Evolutionary conservation across 1,140 invertebrate species (phyloP).

Genomic region (Leucophenga varia): DNA sequence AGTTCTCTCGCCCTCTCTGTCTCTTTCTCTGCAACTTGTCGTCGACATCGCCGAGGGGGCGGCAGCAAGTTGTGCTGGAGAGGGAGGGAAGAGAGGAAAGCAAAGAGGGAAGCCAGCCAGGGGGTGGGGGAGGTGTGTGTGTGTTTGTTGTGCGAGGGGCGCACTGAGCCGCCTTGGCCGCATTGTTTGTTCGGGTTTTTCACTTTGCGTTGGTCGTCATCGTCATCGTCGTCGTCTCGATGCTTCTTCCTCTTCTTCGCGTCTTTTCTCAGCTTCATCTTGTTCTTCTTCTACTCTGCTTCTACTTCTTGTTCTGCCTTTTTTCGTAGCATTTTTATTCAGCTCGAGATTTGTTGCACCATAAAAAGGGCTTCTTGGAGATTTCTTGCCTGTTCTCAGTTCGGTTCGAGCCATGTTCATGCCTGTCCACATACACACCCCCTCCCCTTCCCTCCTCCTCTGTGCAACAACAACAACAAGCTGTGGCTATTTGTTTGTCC

Average conservation of each 20-base stretch:
- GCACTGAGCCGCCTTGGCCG: conserved; percentile 27
- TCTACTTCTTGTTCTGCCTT: no score
- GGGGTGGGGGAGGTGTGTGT: background rate
- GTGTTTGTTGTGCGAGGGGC: background rate
- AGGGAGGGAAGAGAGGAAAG: background rate
- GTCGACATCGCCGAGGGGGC: conserved; percentile 8
- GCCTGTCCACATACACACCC: no score
- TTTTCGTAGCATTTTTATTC: conserved; percentile 28
- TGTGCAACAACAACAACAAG: background rate
- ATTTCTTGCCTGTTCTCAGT: no score
- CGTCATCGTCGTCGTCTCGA: conserved; percentile 9
- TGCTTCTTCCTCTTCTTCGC: no score
- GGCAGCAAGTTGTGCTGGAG: no score
- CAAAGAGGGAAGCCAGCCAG: no score
- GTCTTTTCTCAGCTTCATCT: no score
- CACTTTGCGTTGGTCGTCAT: conserved; percentile 49
- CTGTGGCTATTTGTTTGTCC: conserved; percentile 33
- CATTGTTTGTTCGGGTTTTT: conserved; percentile 42
- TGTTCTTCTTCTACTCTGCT: no score
- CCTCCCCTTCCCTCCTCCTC: conserved; percentile 1
- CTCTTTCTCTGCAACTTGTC: conserved; percentile 17
- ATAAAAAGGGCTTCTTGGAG: conserved; percentile 47
- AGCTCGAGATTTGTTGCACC: conserved; percentile 43
- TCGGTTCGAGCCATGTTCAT: no score
- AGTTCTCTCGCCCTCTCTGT: conserved; percentile 4